phyloP scores from a whole-genome alignment of 2,888 invertebrate genomes.

The Aphodius sticticus region DNA sequence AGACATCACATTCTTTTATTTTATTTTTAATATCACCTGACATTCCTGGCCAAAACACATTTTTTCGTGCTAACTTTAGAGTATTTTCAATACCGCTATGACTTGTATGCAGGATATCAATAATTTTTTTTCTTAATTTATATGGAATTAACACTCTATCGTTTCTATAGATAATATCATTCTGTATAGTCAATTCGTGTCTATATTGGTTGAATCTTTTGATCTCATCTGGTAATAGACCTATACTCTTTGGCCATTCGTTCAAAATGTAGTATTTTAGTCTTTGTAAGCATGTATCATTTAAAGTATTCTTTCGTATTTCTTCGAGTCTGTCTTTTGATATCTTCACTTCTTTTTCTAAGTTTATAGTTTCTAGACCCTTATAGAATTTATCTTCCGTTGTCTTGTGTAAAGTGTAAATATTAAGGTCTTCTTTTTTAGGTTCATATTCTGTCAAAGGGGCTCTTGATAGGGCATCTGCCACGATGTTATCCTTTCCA shows the following conservation, averaged over 20 bases:
- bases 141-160: not conserved
- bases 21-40: conserved; percentile 9
- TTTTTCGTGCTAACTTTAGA: conserved; percentile 7
- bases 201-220: not conserved
- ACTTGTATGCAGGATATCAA: conserved; percentile 22
- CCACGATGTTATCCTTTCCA: conserved; percentile 12
- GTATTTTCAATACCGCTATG: conserved; percentile 12
- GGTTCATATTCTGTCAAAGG: not conserved
- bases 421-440: not conserved
- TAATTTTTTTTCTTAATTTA: conserved; percentile 11
- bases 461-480: conserved; percentile 30
- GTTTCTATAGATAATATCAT: not conserved
- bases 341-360: not conserved
- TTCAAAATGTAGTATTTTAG: not conserved
- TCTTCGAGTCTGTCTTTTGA: not conserved
- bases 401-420: not conserved
- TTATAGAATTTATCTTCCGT: not conserved
- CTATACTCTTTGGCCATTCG: conserved; percentile 21
- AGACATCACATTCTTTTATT: not conserved
- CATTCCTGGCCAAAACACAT: conserved; percentile 26
- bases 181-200: conserved; percentile 6
- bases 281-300: conserved; percentile 11
- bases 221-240: conserved; percentile 4
- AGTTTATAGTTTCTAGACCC: not conserved
- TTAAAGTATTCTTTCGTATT: not conserved